Evolutionary conservation across 1,140 invertebrate genomes (phyloP).

Genomic region (Drosophila navojoa): DNA sequence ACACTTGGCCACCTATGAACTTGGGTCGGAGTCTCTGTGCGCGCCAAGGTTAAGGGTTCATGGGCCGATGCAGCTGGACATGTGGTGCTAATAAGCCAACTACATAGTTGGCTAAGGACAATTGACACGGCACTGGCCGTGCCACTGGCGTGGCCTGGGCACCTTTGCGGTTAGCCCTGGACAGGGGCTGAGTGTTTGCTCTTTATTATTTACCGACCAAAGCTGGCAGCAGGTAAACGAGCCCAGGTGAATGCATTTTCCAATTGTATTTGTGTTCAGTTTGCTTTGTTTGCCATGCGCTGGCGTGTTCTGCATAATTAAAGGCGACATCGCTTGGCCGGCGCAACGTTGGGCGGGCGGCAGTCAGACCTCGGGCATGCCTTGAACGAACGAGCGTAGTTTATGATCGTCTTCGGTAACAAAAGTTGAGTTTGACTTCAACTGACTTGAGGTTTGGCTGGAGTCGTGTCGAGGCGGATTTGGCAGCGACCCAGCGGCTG

Average conservation of each 20-base stretch:
- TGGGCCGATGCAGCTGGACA: constrained; percentile 9
- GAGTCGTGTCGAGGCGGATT: constrained; percentile 19
- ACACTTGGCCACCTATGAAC: constrained; percentile 1
- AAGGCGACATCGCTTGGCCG: constrained; percentile 28
- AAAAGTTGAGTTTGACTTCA: not conserved
- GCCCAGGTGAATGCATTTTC: constrained; percentile 24
- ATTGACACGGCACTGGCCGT: not conserved
- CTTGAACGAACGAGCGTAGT: not conserved
- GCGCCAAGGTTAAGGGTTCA: constrained; percentile 14
- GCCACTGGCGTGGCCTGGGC: not conserved
- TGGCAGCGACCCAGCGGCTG: constrained; percentile 30
- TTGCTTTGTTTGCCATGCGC: constrained; percentile 20
- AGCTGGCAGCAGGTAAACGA: not conserved
- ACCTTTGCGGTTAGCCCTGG: not conserved
- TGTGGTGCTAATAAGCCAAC: constrained; percentile 6
- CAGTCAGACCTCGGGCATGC: not conserved
- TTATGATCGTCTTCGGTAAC: constrained; percentile 21
- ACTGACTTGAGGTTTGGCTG: not conserved
- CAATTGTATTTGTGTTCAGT: constrained; percentile 17
- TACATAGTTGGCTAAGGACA: not conserved
- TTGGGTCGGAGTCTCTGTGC: no score
- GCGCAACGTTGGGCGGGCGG: not conserved
- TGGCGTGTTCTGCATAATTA: constrained; percentile 63
- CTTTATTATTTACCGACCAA: constrained; percentile 24
- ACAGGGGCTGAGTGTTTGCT: not conserved